Evolutionary conservation across 2,113 vertebrate species (phyloP), one percentile per base, ranked within the genome.

Genomic region (Rhinolophus ferrumequinum): DNA sequence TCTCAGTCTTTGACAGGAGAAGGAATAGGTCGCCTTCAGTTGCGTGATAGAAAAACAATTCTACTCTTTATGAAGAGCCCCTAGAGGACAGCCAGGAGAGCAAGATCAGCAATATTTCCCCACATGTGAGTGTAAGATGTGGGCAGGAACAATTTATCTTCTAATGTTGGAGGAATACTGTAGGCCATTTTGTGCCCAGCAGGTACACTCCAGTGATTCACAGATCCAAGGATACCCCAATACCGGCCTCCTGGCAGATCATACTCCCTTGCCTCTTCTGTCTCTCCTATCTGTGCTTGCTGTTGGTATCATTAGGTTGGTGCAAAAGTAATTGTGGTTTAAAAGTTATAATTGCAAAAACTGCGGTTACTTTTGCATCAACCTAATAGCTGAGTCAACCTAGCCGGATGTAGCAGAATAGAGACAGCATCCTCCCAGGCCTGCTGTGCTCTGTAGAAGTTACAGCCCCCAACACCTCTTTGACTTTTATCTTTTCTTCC

Each of bases 251-350:
- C 12, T 14, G 81, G 89, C 15, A 82, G 12, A 88, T 2, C 13
- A 4, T 35, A 38, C 0, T 14, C 1, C 3, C 2, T 1, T 2
- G 21, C 16, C 26, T 82, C 19, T 13, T 6, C 12, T 11, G n/a
- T 9, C 26, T 3, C 14, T 75, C 30, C 52, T 76, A 21, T 16
- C 38, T 62, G 11, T 50, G 77, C 54, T 24, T 88, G 24, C 7
- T 72, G 15, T 38, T 80, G 24, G 26, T 60, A 35, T 60, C 52
- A 44, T 44, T 44, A 44, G 41, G 41, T 44, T 44, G 41, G 41
- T 44, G 41, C 41, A 44, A 44, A 44, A 44, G 41, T 44, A 44
- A 44, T 44, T 44, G 41, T 6, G 6, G 41, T 44, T 44, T 44
- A 44, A 44, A 44, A 44, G 41, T 44, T 44, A 44, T 44, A 44